Evolutionary conservation across 2,113 vertebrate genomes (phyloP), one percentile per base, ranked within the genome.

Genomic region (Odocoileus virginianus): DNA sequence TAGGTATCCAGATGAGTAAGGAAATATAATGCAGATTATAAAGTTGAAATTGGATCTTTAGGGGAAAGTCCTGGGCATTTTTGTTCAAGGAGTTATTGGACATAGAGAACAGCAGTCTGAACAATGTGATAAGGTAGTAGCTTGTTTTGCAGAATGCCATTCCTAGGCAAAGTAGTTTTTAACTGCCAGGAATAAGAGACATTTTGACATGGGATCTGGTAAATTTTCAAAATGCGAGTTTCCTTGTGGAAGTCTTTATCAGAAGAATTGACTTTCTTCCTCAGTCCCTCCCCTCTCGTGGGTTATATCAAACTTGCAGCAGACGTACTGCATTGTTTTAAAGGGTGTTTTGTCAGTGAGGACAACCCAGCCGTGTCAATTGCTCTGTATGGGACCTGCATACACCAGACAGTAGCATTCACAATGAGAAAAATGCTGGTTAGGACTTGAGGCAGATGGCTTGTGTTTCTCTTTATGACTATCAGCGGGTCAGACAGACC

Each of bases 191-290:
- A 92, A 54, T 90, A 92, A 95, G 97, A 95, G n/a, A 82, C 43
- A 45, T 83, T 97, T 93, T 97, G 96, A 94, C 17, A 2, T 78
- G 33, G 17, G 57, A 5, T 82, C 79, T 97, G 81, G 33, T 57
- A 47, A 28, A 64, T 30, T 81, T 92, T 96, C 94, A 47, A 87
- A 88, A 1, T 67, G 90, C n/a, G 7, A 50, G 36, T 94, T 95
- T 97, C 84, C 83, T 43, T 95, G 64, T 3, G 85, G n/a, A n/a
- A 82, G 6, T 96, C 95, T 98, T 89, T 84, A 86, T 36, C 50
- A n/a, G 27, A 30, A 47, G 87, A 93, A 92, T 16, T 74, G 45
- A 83, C 89, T 97, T 82, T 57, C 91, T 54, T 90, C 47, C 9
- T 0, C 0, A 11, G 45, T 16, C 64, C 3, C 57, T n/a, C 33